Evolutionary conservation across 1,140 invertebrate species (phyloP).

Genomic region (Papilio machaon): DNA sequence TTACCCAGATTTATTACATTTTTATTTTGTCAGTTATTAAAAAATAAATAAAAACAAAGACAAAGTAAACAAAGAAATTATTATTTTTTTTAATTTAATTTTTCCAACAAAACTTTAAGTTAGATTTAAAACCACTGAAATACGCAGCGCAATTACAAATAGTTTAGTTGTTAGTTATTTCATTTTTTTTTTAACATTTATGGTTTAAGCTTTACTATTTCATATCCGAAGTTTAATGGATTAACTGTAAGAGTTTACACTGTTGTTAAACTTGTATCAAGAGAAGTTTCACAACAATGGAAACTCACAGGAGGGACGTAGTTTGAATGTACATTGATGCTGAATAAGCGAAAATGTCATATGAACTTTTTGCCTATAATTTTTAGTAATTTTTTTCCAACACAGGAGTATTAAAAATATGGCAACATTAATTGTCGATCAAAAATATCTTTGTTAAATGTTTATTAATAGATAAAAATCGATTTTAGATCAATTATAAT

Average conservation of each 20-base stretch:
- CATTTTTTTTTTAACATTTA: conserved; percentile 18
- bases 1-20: too few species aligned
- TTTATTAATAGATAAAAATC: neutral
- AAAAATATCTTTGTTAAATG: neutral
- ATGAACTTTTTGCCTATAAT: neutral
- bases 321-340: neutral
- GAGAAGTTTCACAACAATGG: too few species aligned
- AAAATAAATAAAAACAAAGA: neutral
- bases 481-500: neutral
- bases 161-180: neutral
- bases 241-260: too few species aligned
- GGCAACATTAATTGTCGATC: neutral
- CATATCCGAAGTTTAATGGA: conserved; percentile 16
- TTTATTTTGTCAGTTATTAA: neutral
- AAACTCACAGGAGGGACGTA: neutral
- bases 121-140: conserved; percentile 3
- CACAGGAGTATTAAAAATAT: neutral
- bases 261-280: too few species aligned
- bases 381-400: neutral
- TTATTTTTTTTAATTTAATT: neutral
- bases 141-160: conserved; percentile 13
- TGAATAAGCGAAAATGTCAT: too few species aligned
- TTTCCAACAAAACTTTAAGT: neutral
- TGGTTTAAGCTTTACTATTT: conserved; percentile 26
- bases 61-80: neutral